Evolutionary conservation across 2,797 vertebrate species (phyloP).

Genomic region (Halcyon smyrnensis): DNA sequence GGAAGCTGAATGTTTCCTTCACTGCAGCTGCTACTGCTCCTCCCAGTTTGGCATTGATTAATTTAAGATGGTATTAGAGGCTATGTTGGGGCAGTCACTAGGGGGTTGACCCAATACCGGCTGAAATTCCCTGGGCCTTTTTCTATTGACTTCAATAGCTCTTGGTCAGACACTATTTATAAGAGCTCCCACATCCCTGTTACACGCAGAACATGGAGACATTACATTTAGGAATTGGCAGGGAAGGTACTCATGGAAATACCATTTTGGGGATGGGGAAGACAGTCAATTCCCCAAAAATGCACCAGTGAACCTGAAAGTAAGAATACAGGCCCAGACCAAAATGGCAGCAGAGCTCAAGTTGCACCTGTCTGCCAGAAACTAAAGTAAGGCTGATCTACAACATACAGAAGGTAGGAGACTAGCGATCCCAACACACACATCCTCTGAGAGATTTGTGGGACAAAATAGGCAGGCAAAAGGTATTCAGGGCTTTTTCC

Average conservation of each 20-base stretch:
- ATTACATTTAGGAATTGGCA: background rate
- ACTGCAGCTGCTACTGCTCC: background rate
- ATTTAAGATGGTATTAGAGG: background rate
- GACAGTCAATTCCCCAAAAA: background rate
- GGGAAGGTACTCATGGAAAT: background rate
- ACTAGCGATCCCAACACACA: background rate
- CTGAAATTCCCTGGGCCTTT: slow-evolving; percentile 9
- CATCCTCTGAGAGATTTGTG: background rate
- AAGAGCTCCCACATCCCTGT: background rate
- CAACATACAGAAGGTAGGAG: background rate
- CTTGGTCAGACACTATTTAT: background rate
- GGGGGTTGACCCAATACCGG: background rate
- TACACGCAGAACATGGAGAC: background rate
- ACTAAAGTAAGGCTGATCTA: background rate
- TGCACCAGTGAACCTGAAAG: background rate
- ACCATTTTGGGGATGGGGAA: background rate
- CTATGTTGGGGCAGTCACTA: background rate
- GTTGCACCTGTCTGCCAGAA: background rate
- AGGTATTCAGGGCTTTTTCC: background rate
- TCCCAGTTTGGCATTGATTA: slow-evolving; percentile 16
- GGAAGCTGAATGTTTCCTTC: slow-evolving; percentile 19
- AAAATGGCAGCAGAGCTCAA: background rate
- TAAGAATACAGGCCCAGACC: background rate
- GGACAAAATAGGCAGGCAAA: background rate
- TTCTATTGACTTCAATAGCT: background rate